Evolutionary conservation across 2,113 vertebrate species (phyloP), one percentile per base, ranked within the genome.

Genomic region (Leptobrachium leishanense): DNA sequence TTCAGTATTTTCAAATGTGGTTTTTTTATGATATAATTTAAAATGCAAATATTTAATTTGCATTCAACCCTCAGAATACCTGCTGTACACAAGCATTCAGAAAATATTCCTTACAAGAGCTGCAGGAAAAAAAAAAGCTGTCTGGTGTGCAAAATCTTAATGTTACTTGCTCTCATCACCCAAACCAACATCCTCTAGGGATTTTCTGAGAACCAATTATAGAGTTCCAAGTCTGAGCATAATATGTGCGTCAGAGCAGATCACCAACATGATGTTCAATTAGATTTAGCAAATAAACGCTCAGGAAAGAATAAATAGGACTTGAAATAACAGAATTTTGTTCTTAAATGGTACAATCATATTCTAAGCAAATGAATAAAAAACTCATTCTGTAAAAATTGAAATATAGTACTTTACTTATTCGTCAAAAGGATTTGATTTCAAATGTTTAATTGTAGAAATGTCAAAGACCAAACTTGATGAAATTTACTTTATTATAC

Each of bases 151-250:
- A 8, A 50, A 50, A 77, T 72, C 73, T 75, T 83, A 82, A 79
- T 79, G 77, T 44, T 75, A 44, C 70, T 83, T 64, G 76, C 64
- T 87, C 83, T 75, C 54, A 70, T 43, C 68, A 50, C 77, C 70
- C 63, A 81, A 80, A 82, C 75, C 80, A 83, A 62, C 55, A 78
- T 81, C 84, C 81, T 81, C 13, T 55, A 76, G 75, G 72, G 82
- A 72, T 73, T 20, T 76, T 68, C 62, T 59, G 72, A 66, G 70
- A 81, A 69, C 54, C 66, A 69, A 77, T 77, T 77, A 62, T 50
- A 77, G 43, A 20, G 57, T 15, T 59, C 39, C 31, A 42, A 20
- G 62, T 39, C 31, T 53, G 68, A 65, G 77, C n/a, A 55, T 72
- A 41, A 64, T 64, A 78, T 54, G 15, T 65, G n/a, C 11, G 43